Conservation (phyloP, 2,888 invertebrate species). For the Polymixis flavicincta region DNA sequence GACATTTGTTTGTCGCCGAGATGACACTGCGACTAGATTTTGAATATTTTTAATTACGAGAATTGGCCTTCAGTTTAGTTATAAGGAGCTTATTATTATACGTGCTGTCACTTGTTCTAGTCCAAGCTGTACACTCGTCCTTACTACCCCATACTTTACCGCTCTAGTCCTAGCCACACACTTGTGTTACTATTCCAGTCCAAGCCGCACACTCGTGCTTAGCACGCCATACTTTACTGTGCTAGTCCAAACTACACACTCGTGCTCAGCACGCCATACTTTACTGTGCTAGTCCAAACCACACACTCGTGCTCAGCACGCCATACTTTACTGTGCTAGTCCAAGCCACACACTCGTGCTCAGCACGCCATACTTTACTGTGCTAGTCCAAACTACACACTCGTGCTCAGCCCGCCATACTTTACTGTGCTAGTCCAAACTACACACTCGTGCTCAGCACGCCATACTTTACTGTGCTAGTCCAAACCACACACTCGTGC, state of each 20-base stretch:
- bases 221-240: not conserved
- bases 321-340: too few relatives aligned
- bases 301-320: not conserved
- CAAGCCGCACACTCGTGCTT: not conserved
- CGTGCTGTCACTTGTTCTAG: not conserved
- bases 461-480: not conserved
- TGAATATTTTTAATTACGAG: too few relatives aligned
- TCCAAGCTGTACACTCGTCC: not conserved
- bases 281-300: not conserved
- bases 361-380: not conserved
- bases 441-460: not conserved
- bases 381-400: not conserved
- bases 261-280: not conserved
- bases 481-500: not conserved
- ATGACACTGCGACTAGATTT: too few relatives aligned
- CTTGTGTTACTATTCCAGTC: not conserved
- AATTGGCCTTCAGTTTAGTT: too few relatives aligned
- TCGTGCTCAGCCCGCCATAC: not conserved
- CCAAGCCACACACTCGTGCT: not conserved
- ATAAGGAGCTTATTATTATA: too few relatives aligned
- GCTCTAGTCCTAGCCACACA: not conserved
- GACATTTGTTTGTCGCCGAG: too few relatives aligned
- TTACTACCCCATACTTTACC: not conserved
- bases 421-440: not conserved
- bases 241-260: not conserved